Base-by-base conservation (phyloP, 1,140 invertebrate genomes). In the Lepidotrigona ventralis region DNA sequence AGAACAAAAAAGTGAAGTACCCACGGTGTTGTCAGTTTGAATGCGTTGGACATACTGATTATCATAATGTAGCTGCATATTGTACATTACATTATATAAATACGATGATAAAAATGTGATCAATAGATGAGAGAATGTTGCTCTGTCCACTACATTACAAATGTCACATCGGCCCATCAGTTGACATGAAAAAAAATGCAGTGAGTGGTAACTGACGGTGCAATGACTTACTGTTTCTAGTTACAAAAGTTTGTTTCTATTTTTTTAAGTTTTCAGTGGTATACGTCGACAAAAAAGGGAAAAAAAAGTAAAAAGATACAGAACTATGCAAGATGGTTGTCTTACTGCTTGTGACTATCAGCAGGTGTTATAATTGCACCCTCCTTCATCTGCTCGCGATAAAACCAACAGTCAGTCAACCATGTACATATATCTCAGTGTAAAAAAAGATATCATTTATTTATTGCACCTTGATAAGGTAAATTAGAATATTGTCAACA, bases 21-120 rank as follows among this genome's bases (percentile, higher is more conserved):
- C 85, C 82, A 89, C 86, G 90, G 87, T 90, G 90, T 90, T 91
- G 90, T 91, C 89, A 91, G 91, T 93, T 92, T 90, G 89, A 92
- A 90, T 92, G 91, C 88, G 90, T 90, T 92, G 91, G 87, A 92
- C 87, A 92, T 92, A 90, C 89, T 91, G 89, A 92, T 91, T 92
- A 89, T 92, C 90, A 92, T 93, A 92, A 92, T 91, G 91, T 93
- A 93, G 90, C 86, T 92, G 90, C 91, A 92, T 93, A 93, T 92
- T 93, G 91, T 93, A 93, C 90, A 93, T 93, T 92, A 93, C 90
- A 91, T 91, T 90, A 91, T 92, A 92, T 92, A 92, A 92, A 92
- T 91, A 92, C 90, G 90, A 90, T 86, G 85, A 91, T 89, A 92
- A 89, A 83, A 90, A 91, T 93, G 91, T 93, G 91, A 93, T 92